Base-by-base conservation (phyloP, 2,797 vertebrate species). In the Crax fasciolata region DNA sequence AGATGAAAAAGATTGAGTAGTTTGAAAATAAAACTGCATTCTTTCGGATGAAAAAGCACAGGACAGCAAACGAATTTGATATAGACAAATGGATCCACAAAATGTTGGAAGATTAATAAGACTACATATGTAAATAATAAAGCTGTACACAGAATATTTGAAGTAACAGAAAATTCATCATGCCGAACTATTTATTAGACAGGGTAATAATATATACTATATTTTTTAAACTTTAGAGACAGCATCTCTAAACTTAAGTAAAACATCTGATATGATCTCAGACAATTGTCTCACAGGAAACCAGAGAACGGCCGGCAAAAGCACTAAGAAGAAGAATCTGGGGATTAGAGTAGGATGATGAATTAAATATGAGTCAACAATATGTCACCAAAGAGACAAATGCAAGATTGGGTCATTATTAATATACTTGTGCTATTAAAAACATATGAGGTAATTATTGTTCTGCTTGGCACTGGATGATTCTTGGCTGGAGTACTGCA, bases 221-320 rank as follows among this genome's bases (percentile, higher is more conserved):
- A 54, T 74, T 89, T 94, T 94, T 79, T 74, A 87, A 96, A 87
- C 72, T 90, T 83, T 41, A 93, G 39, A 95, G 78, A 93, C 77
- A 95, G 41, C 75, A 84, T 74, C 65, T 94, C 65, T 84, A 96
- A 92, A 83, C 75, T 92, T 55, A 59, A 96, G 74, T 58, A 79
- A 94, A 96, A 96, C 92, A 96, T 92, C 77, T 92, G 94, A 95
- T 89, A 83, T 55, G 63, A 96, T 78, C 81, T 92, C 93, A 94
- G 75, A 84, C 88, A 39, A 90, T 2, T 83, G 86, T 83, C 90
- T 95, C 88, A 92, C 86, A 93, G 92, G 88, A 96, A 95, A 92
- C 41, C 49, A 80, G 58, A 77, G 65, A 79, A 82, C 3, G 38
- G 75, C 65, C 94, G 63, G 68, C 92, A 95, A 87, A 0, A 84